These are phyloP conservation scores for Grammomys dolichurus DNA, from an alignment of 2,113 vertebrate genomes.

Conservation along the genomic window DNA sequence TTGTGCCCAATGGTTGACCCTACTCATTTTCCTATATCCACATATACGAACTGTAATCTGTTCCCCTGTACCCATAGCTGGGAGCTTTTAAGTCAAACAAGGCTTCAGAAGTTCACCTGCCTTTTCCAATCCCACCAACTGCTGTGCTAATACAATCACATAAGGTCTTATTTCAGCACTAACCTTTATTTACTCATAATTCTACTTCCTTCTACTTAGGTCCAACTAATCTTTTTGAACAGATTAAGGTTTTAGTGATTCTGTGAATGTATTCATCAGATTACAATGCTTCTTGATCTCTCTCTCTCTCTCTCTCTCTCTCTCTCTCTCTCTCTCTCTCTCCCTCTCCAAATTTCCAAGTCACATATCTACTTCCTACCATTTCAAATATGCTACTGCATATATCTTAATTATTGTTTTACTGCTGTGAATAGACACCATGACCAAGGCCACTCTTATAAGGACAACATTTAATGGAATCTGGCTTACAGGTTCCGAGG, in stretches of 20 bases:
- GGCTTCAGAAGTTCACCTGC: neutral
- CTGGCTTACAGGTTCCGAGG: too few species aligned
- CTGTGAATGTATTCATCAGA: neutral
- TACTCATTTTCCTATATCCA: neutral
- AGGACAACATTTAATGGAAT: too few species aligned
- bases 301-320: neutral
- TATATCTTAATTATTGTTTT: too few species aligned
- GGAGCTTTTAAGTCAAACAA: neutral
- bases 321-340: neutral
- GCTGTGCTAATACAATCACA: neutral
- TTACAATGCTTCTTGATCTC: neutral
- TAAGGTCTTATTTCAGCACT: neutral
- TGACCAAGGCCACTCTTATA: too few species aligned
- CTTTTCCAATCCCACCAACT: neutral
- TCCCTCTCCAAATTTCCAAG: neutral
- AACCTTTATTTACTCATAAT: conserved; percentile 47
- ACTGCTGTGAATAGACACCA: too few species aligned
- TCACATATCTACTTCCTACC: neutral
- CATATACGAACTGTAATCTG: neutral
- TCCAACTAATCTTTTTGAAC: neutral
- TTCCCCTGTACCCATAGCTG: neutral
- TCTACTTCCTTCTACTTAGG: conserved; percentile 23
- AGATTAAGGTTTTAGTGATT: conserved; percentile 17
- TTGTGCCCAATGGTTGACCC: neutral
- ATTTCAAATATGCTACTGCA: neutral